Evolutionary conservation across 1,140 invertebrate species (phyloP).

Genomic region (Zophobas morio): DNA sequence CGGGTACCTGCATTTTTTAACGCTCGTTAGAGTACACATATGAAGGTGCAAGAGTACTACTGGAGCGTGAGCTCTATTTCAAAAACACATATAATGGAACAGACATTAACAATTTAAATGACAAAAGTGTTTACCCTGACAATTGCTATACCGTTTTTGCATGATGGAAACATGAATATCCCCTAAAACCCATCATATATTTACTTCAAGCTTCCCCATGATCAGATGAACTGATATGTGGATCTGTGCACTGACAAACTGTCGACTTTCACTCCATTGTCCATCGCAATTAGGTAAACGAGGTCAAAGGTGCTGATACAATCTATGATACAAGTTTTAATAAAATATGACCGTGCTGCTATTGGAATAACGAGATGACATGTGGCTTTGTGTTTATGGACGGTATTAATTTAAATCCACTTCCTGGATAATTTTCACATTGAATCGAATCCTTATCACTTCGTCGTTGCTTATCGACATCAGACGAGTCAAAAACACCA

Average conservation of each 20-base stretch:
- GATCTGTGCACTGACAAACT: slow-evolving; percentile 14
- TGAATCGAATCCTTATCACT: slow-evolving; percentile 38
- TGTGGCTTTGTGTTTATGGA: slow-evolving; percentile 23
- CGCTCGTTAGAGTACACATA: too few relatives aligned
- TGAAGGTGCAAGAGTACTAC: too few relatives aligned
- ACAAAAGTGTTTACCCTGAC: too few relatives aligned
- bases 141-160: too few relatives aligned
- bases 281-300: slow-evolving; percentile 47
- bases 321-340: slow-evolving; percentile 36
- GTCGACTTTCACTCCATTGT: slow-evolving; percentile 43
- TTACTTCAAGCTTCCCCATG: neutral
- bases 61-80: too few relatives aligned
- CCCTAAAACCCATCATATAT: too few relatives aligned
- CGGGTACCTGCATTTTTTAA: too few relatives aligned
- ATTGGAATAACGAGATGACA: slow-evolving; percentile 9
- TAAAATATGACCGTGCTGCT: slow-evolving; percentile 37
- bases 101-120: too few relatives aligned
- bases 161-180: too few relatives aligned
- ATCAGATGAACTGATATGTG: neutral
- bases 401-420: slow-evolving; percentile 12
- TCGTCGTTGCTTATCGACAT: slow-evolving; percentile 28
- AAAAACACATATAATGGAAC: too few relatives aligned
- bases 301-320: slow-evolving; percentile 44
- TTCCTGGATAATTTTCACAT: slow-evolving; percentile 43
- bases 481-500: slow-evolving; percentile 52